Evolutionary conservation across 2,113 vertebrate species (phyloP).

Genomic region (Butorides virescens): DNA sequence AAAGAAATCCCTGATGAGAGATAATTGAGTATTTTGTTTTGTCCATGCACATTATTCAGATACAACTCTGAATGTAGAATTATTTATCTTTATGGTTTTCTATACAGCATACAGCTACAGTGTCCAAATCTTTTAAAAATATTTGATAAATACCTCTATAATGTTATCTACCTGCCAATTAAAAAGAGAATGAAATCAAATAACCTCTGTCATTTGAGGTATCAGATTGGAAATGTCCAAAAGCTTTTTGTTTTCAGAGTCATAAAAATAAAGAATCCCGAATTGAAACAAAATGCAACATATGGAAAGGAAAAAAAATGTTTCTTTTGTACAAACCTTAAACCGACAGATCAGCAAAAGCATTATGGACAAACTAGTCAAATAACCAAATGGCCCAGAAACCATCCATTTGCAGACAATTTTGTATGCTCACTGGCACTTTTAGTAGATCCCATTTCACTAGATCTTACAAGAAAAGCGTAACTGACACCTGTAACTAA

Average conservation of each 20-base stretch:
- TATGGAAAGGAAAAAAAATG: background rate
- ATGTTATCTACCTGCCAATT: background rate
- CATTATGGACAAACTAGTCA: fast-evolving
- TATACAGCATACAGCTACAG: background rate
- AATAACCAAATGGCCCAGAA: background rate
- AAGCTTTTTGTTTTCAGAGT: background rate
- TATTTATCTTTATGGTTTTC: background rate
- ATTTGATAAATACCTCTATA: background rate
- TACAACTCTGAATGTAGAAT: background rate
- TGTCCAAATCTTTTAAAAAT: background rate
- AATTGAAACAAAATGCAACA: background rate
- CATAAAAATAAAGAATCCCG: background rate
- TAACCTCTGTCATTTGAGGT: background rate
- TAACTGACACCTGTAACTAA: background rate
- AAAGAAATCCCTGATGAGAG: background rate
- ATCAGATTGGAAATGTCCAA: background rate
- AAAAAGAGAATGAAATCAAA: background rate
- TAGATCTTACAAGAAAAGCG: background rate
- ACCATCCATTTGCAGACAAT: background rate
- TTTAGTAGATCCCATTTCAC: background rate
- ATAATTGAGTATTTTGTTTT: background rate
- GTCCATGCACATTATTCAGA: background rate
- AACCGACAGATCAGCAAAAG: background rate
- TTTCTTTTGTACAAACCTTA: background rate
- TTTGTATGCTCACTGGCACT: background rate